These are phyloP conservation scores for Cephus pulcher DNA, from an alignment of 2,888 invertebrate species.

Conservation along the genomic window DNA sequence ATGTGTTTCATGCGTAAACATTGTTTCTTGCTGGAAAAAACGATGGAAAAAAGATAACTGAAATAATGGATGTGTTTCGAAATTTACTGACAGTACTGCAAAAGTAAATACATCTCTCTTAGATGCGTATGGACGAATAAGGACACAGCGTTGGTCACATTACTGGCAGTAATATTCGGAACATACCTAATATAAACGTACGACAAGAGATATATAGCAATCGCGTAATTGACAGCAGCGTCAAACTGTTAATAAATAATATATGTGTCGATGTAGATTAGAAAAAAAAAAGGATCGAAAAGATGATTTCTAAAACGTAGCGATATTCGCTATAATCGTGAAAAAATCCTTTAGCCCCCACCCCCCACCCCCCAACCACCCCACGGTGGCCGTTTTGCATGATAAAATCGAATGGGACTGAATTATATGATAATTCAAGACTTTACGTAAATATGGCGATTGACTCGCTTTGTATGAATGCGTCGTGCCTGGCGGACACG, in stretches of 20 bases:
- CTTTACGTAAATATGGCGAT: neutral
- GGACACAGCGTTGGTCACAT: too few species aligned
- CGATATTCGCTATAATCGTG: neutral
- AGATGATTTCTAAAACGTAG: neutral
- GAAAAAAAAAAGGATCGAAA: neutral
- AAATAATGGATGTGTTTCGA: neutral
- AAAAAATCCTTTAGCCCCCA: neutral
- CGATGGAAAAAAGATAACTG: neutral
- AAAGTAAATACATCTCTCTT: too few species aligned
- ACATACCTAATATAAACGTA: neutral
- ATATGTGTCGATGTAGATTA: slow-evolving; percentile 33
- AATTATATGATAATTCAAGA: slow-evolving; percentile 12
- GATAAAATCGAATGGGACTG: neutral
- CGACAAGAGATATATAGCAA: slow-evolving; percentile 32
- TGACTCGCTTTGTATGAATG: neutral
- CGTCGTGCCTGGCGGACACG: neutral
- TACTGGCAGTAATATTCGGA: too few species aligned
- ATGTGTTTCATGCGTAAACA: neutral
- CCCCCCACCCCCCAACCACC: too few species aligned
- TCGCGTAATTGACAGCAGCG: slow-evolving; percentile 32
- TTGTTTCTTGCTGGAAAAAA: neutral
- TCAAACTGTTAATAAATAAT: slow-evolving; percentile 12
- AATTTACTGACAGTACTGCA: too few species aligned
- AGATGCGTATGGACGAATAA: too few species aligned
- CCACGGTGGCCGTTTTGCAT: neutral